Percentiles rank a stretch among this genome's conserved stretches.
Evolutionary conservation across 1,140 invertebrate species (phyloP).

Genomic region (Lithobius niger): DNA sequence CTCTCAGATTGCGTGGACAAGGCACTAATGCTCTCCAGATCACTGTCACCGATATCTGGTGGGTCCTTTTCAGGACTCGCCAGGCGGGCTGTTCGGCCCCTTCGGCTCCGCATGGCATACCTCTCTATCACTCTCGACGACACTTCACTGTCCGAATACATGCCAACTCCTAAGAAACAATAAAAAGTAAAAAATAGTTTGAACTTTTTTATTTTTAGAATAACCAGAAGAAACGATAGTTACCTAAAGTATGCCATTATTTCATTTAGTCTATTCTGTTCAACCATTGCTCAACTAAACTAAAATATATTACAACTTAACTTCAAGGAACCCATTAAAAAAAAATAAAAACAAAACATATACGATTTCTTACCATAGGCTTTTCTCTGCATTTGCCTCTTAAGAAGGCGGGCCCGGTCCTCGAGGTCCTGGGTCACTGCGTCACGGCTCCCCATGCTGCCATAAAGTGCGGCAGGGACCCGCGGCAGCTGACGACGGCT

Average conservation of each 20-base stretch:
- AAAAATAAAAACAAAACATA: too few relatives aligned
- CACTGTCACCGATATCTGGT: slow-evolving; percentile 49
- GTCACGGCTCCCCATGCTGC: slow-evolving; percentile 12
- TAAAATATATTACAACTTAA: too few relatives aligned
- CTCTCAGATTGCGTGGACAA: slow-evolving; percentile 84
- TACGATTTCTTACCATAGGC: slow-evolving; percentile 1
- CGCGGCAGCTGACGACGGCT: slow-evolving; percentile 91
- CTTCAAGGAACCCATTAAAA: too few relatives aligned
- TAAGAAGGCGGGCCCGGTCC: slow-evolving; percentile 57
- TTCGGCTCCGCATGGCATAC: slow-evolving; percentile 6
- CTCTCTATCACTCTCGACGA: slow-evolving; percentile 13
- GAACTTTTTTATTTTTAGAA: too few relatives aligned
- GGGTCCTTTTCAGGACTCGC: slow-evolving; percentile 16
- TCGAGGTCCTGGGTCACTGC: slow-evolving; percentile 57
- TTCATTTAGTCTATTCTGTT: too few relatives aligned
- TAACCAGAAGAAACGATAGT: too few relatives aligned
- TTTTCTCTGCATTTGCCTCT: slow-evolving; percentile 42
- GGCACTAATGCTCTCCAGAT: slow-evolving; percentile 80
- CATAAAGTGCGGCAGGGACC: slow-evolving; percentile 42
- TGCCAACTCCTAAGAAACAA: slow-evolving; percentile 27
- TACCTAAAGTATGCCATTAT: too few relatives aligned
- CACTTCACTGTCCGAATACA: slow-evolving; percentile 45
- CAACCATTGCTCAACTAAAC: too few relatives aligned
- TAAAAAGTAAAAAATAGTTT: too few relatives aligned
- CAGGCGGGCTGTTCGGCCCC: slow-evolving; percentile 2